Conservation (phyloP, 2,797 vertebrate genomes). For the Acridotheres tristis region DNA sequence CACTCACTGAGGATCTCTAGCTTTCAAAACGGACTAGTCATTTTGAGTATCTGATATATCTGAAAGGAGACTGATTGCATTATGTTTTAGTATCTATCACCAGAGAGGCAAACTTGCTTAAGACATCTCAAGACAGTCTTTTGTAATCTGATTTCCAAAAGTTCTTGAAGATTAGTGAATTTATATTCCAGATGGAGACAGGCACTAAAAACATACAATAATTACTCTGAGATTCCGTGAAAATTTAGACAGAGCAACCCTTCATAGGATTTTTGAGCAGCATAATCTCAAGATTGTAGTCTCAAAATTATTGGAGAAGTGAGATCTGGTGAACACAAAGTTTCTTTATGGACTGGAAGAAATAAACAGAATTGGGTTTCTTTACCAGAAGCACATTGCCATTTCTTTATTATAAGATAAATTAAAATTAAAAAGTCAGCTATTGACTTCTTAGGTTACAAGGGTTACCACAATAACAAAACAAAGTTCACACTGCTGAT, state of each 20-base stretch:
- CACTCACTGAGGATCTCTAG: not conserved
- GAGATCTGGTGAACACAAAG: conserved; percentile 32
- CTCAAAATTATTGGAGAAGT: not conserved
- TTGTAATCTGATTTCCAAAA: conserved; percentile 6
- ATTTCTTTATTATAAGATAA: conserved; percentile 71
- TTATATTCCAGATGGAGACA: not conserved
- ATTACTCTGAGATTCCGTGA: not conserved
- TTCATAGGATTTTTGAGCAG: not conserved
- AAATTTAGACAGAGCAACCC: not conserved
- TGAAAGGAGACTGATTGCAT: not conserved
- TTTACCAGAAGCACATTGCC: conserved; percentile 71
- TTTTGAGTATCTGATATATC: not conserved
- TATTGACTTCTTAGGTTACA: conserved; percentile 75
- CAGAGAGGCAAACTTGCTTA: not conserved
- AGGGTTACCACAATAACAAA: conserved; percentile 61
- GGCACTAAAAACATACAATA: not conserved
- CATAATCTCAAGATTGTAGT: not conserved
- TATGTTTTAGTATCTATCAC: not conserved
- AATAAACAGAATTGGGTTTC: conserved; percentile 62
- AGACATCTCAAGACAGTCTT: not conserved
- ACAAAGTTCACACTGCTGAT: conserved; percentile 50
- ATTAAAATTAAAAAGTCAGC: conserved; percentile 67
- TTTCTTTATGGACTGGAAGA: conserved; percentile 49
- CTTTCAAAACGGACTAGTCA: not conserved
- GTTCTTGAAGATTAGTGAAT: not conserved